Evolutionary conservation across 2,888 invertebrate genomes (phyloP).

Genomic region (Agrochola macilenta): DNA sequence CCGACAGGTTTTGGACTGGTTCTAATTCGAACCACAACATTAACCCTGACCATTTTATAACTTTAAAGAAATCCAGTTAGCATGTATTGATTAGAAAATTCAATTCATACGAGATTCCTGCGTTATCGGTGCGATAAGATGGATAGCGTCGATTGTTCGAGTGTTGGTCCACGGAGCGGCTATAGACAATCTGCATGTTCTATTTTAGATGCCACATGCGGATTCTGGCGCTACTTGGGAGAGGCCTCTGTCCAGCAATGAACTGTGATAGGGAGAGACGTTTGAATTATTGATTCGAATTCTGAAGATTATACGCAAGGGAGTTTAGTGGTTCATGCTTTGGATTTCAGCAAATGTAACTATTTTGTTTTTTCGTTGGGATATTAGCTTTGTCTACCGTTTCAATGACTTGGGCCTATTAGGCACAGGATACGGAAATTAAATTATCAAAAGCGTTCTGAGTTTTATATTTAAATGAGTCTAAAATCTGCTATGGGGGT

Average conservation of each 20-base stretch:
- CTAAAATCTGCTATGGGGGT: background rate
- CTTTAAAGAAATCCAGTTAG: slow-evolving; percentile 46
- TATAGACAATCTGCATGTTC: slow-evolving; percentile 66
- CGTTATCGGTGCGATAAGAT: slow-evolving; percentile 71
- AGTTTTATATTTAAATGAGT: background rate
- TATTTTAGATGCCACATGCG: slow-evolving; percentile 80
- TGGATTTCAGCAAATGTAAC: background rate
- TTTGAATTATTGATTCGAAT: slow-evolving; percentile 31
- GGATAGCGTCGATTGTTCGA: slow-evolving; percentile 69
- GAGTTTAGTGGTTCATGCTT: background rate
- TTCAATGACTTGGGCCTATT: background rate
- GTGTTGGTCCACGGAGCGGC: slow-evolving; percentile 54
- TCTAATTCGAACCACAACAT: slow-evolving; percentile 34
- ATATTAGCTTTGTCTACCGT: background rate
- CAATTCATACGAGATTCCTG: slow-evolving; percentile 52
- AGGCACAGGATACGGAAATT: background rate
- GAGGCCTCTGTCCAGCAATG: slow-evolving; percentile 55
- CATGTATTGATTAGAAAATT: slow-evolving; percentile 57
- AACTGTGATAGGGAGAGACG: slow-evolving; percentile 26
- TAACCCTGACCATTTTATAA: slow-evolving; percentile 39
- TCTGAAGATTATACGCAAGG: background rate
- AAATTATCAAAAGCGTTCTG: background rate
- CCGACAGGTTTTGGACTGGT: slow-evolving; percentile 32
- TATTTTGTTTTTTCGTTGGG: background rate
- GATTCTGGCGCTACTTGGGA: slow-evolving; percentile 60